phyloP scores from a whole-genome alignment of 2,888 invertebrate species.

The Pediacus dermestoides region DNA sequence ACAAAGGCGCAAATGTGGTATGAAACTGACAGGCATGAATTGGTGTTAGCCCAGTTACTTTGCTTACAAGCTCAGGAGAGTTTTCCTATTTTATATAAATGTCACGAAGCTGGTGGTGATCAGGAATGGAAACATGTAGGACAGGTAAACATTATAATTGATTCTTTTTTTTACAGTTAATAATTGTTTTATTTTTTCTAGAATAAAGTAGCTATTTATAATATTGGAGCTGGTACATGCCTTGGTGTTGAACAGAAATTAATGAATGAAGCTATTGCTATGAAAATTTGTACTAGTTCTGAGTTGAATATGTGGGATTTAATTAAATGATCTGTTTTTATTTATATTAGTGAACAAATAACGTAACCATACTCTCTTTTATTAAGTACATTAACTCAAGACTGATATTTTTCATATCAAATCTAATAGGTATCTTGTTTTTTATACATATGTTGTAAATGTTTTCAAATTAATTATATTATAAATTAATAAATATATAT shows the following conservation, averaged over 20 bases:
- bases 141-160: conserved; percentile 44
- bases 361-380: too few relatives aligned
- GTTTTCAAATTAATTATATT: too few relatives aligned
- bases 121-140: conserved; percentile 89
- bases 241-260: conserved; percentile 56
- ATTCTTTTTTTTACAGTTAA: conserved; percentile 10
- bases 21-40: conserved; percentile 77
- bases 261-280: conserved; percentile 52
- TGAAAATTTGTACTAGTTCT: conserved; percentile 61
- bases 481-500: too few relatives aligned
- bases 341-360: too few relatives aligned
- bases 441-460: too few relatives aligned
- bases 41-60: conserved; percentile 77
- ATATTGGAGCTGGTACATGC: conserved; percentile 82
- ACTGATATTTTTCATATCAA: too few relatives aligned
- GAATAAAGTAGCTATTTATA: conserved; percentile 76
- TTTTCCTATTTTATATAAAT: conserved; percentile 76
- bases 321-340: conserved; percentile 40
- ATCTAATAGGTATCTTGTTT: too few relatives aligned
- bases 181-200: conserved; percentile 44
- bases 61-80: conserved; percentile 75
- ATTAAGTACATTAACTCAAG: too few relatives aligned
- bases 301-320: conserved; percentile 57
- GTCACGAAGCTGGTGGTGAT: conserved; percentile 86
- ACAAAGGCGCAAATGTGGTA: conserved; percentile 79